phyloP scores from a whole-genome alignment of 2,888 invertebrate species.

The Volucella inanis region DNA sequence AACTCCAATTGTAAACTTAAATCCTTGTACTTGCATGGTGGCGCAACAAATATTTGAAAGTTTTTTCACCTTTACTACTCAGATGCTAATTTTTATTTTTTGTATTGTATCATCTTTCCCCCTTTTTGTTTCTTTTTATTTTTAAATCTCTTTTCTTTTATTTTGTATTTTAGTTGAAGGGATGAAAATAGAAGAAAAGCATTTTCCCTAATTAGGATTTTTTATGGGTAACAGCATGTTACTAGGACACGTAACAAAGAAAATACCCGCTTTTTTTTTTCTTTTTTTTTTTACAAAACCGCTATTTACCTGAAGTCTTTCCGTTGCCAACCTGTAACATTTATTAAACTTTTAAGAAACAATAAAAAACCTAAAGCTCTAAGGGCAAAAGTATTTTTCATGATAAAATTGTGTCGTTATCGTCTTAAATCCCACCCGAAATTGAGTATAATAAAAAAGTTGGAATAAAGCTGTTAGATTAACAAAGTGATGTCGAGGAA shows the following conservation, averaged over 20 bases:
- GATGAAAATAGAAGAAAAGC: conserved; percentile 29
- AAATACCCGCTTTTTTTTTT: conserved; percentile 35
- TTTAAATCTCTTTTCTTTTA: not conserved
- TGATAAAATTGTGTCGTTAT: conserved; percentile 58
- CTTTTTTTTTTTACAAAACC: conserved; percentile 36
- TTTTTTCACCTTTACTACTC: conserved; percentile 58
- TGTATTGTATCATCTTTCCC: conserved; percentile 30
- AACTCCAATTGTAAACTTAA: conserved; percentile 58
- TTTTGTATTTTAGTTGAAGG: conserved; percentile 6
- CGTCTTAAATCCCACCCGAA: conserved; percentile 30
- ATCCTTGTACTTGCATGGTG: conserved; percentile 51
- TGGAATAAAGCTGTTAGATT: conserved; percentile 32
- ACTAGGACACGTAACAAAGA: conserved; percentile 47
- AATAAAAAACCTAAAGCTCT: conserved; percentile 39
- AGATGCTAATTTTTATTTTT: conserved; percentile 63
- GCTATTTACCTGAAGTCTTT: conserved; percentile 61
- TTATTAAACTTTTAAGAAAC: conserved; percentile 68
- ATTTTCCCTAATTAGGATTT: conserved; percentile 69
- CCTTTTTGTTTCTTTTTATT: not conserved
- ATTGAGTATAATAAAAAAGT: conserved; percentile 42
- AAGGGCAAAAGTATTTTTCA: conserved; percentile 21
- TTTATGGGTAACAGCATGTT: conserved; percentile 64
- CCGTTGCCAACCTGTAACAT: conserved; percentile 54
- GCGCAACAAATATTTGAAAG: conserved; percentile 68
- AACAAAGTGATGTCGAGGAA: conserved; percentile 9